These are phyloP conservation scores for Pegoplata infirma DNA, from an alignment of 2,888 invertebrate species.

Conservation along the genomic window DNA sequence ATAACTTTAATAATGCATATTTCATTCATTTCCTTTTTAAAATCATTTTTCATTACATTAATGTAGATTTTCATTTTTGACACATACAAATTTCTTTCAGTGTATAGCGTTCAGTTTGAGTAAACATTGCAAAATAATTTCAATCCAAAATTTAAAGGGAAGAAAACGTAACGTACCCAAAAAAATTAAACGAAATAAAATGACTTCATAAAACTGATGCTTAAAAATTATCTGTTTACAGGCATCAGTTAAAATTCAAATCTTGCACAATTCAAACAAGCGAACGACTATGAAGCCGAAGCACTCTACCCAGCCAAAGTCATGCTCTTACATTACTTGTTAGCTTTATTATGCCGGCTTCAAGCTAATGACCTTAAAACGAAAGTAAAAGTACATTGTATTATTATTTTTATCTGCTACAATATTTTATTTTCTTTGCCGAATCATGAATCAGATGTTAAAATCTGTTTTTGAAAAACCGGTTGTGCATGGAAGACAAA, in stretches of 20 bases:
- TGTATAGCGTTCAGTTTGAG: slow-evolving; percentile 31
- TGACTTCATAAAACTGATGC: slow-evolving; percentile 56
- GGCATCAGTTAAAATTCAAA: slow-evolving; percentile 39
- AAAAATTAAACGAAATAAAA: too few relatives aligned
- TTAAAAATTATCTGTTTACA: slow-evolving; percentile 41
- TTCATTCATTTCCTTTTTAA: too few relatives aligned
- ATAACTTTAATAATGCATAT: too few relatives aligned
- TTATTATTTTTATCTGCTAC: slow-evolving; percentile 1
- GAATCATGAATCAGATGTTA: slow-evolving; percentile 36
- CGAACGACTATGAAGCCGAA: neutral
- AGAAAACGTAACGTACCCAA: slow-evolving; percentile 28
- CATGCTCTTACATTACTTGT: slow-evolving; percentile 6
- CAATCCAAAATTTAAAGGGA: slow-evolving; percentile 18
- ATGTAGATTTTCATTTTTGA: too few relatives aligned
- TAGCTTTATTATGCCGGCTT: slow-evolving; percentile 37
- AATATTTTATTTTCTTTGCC: slow-evolving; percentile 44
- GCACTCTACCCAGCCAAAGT: slow-evolving; percentile 5
- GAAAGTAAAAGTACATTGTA: slow-evolving; percentile 74
- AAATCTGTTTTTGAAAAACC: slow-evolving; percentile 28
- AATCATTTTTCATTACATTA: too few relatives aligned
- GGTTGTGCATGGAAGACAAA: slow-evolving; percentile 52
- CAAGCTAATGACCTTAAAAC: slow-evolving; percentile 69
- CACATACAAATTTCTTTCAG: too few relatives aligned
- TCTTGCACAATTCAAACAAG: slow-evolving; percentile 45
- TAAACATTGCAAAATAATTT: slow-evolving; percentile 56